These are phyloP conservation scores for Drosophila mulleri DNA, from an alignment of 2,888 invertebrate genomes.

Conservation along the genomic window DNA sequence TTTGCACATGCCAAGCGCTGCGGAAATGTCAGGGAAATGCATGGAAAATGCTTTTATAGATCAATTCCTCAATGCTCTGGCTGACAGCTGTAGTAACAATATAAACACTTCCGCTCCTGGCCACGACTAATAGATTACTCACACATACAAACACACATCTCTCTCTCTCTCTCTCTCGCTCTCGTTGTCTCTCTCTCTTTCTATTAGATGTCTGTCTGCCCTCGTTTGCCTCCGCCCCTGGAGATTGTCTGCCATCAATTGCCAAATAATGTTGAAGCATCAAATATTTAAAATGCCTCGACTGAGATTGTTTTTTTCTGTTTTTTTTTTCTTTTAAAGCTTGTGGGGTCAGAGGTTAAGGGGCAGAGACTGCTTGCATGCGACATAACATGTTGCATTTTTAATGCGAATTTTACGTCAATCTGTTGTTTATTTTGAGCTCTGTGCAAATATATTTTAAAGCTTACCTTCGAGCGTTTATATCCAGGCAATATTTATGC, in stretches of 20 bases:
- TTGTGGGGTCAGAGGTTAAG: slow-evolving; percentile 1
- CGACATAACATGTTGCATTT: slow-evolving; percentile 80
- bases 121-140: slow-evolving; percentile 72
- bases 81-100: slow-evolving; percentile 72
- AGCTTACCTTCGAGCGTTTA: slow-evolving; percentile 62
- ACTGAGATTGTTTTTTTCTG: slow-evolving; percentile 30
- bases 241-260: slow-evolving; percentile 58
- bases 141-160: neutral
- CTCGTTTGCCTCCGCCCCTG: neutral
- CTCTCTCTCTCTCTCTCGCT: neutral
- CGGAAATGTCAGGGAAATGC: slow-evolving; percentile 79
- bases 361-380: slow-evolving; percentile 41
- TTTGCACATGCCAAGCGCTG: slow-evolving; percentile 54
- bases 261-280: slow-evolving; percentile 74
- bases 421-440: slow-evolving; percentile 43
- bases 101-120: slow-evolving; percentile 49
- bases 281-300: slow-evolving; percentile 75
- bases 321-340: slow-evolving; percentile 17
- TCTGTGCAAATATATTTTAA: slow-evolving; percentile 64
- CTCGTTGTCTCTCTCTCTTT: neutral
- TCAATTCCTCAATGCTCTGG: slow-evolving; percentile 59
- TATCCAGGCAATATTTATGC: slow-evolving; percentile 43
- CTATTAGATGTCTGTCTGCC: slow-evolving; percentile 12
- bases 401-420: slow-evolving; percentile 69
- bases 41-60: slow-evolving; percentile 71